Evolutionary conservation across 2,113 vertebrate genomes (phyloP), one percentile per base, ranked within the genome.

Genomic region (Copsychus sechellarum): DNA sequence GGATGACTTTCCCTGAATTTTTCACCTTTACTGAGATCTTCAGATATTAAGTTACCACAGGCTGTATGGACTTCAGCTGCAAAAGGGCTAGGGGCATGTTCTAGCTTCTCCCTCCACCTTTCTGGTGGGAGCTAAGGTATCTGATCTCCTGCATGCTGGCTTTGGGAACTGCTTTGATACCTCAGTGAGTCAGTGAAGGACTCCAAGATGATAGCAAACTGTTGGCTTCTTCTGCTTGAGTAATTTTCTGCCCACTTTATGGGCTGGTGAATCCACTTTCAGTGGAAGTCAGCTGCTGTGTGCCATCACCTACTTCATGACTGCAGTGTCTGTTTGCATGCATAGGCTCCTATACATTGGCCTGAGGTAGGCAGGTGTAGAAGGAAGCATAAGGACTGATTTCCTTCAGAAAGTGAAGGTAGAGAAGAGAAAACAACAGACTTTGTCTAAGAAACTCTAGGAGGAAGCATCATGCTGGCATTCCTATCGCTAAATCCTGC

Each of bases 311-410:
- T n/a, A 10, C 34, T 66, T 73, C 24, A 42, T 74, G 34, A 38
- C 34, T 89, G n/a, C 14, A 17, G 11, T n/a, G 29, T 48, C 56
- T 33, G 3, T 51, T 24, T 21, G 10, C 14, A 42, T 3, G 1
- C 16, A 26, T 4, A 56, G 24, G 47, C 4, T n/a, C 0, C 0
- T 36, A 25, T 16, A 38, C 51, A 24, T 11, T 42, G 2, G 8
- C 50, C 28, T 65, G 29, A 24, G 26, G 6, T 12, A 77, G 31
- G 18, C 18, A 85, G 25, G 31, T 69, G 31, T n/a, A 67, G 62
- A 56, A 76, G 2, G 14, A 81, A 72, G 20, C 0, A 0, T 19
- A 11, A 81, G 14, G 19, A 40, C 45, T 70, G 19, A 12, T 51
- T 83, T 95, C 24, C 31, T 66, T 90, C 51, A 16, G 34, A 73